Percentiles rank a stretch among this genome's conserved stretches.
These are phyloP conservation scores for Caenorhabditis latens DNA, from an alignment of 1,140 invertebrate species.

Conservation along the genomic window DNA sequence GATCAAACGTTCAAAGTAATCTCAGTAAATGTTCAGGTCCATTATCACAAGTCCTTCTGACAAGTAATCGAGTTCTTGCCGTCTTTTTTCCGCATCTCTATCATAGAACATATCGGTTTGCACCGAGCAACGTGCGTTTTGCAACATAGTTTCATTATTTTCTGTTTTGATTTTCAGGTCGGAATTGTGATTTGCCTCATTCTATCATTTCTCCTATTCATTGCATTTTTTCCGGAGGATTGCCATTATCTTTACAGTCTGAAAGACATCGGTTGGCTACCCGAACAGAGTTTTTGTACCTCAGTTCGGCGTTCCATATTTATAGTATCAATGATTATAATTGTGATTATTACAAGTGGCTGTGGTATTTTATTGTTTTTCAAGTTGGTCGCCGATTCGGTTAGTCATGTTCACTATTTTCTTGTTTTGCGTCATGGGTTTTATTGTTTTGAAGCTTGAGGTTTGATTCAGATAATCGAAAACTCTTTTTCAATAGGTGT, in stretches of 20 bases:
- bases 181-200: background rate
- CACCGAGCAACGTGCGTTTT: slow-evolving; percentile 25
- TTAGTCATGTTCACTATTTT: background rate
- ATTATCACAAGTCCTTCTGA: slow-evolving; percentile 41
- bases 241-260: slow-evolving; percentile 30
- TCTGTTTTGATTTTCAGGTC: background rate
- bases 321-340: slow-evolving; percentile 46
- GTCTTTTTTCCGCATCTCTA: slow-evolving; percentile 32
- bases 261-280: slow-evolving; percentile 40
- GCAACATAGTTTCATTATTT: no score
- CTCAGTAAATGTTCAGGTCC: background rate
- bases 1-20: background rate
- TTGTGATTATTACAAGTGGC: slow-evolving; percentile 17
- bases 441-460: background rate
- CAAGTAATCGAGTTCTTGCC: slow-evolving; percentile 16
- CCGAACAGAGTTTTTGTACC: slow-evolving; percentile 14
- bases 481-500: no score
- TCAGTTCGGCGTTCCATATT: slow-evolving; percentile 41
- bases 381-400: slow-evolving; percentile 4
- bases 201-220: slow-evolving; percentile 20
- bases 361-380: slow-evolving; percentile 25
- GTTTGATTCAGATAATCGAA: no score
- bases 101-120: slow-evolving; percentile 17
- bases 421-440: background rate
- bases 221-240: slow-evolving; percentile 33